Base-by-base conservation (phyloP, 2,113 vertebrate genomes). In the Bos javanicus region DNA sequence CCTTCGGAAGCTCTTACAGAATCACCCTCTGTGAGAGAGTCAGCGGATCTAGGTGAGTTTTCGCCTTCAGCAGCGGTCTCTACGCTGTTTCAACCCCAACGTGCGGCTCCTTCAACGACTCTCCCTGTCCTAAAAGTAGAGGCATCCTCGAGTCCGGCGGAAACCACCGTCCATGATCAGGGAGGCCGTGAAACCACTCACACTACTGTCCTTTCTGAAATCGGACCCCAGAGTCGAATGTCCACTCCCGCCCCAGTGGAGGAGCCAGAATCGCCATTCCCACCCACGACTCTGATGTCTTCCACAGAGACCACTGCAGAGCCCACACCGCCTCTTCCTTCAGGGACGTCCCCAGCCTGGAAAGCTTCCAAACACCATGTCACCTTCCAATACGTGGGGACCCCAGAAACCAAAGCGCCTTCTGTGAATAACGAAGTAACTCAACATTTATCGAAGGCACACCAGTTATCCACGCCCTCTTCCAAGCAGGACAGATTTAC, bases 171-270 rank as follows among this genome's bases (percentile, higher is more conserved):
- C 2, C 0, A 0, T 0, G 52, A 0, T 9, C 36, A 2, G 39
- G 21, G 12, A 1, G 11, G 0, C 3, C 5, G 0, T 0, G 14
- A 6, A 17, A 19, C 15, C 52, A 3, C 28, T 0, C 12, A 14
- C 0, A 15, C 5, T 2, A 1, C 1, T 0, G 0, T 2, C 1
- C 30, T 0, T 0, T 1, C 36, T 2, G 52, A 36, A 76, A 4
- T 3, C 0, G 0, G 0, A 8, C 57, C 46, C 0, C 12, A 1
- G n/a, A 2, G 3, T 5, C 36, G 0, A 0, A 0, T 0, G 10
- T 4, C 17, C 2, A 30, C 21, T 0, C 15, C 7, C 0, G 1
- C 13, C 3, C 7, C 0, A 0, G 0, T 0, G 10, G 33, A 12
- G 26, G 16, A 3, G 21, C 25, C 6, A 0, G 1, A 25, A 0